These are phyloP conservation scores for Tiliacea citrago DNA, from an alignment of 2,888 invertebrate genomes.

Conservation along the genomic window DNA sequence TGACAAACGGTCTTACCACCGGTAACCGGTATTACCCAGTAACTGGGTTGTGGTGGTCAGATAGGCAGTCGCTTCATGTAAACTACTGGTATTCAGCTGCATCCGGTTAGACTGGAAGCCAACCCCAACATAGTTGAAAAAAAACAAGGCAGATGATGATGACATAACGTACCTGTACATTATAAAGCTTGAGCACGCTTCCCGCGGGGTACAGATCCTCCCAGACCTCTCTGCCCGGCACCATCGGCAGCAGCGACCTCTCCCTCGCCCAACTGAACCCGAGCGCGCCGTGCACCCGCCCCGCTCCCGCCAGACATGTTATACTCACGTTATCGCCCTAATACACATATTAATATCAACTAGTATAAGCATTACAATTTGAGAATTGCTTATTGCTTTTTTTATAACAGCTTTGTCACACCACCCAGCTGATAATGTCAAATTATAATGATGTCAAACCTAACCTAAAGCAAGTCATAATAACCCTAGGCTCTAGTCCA, in stretches of 20 bases:
- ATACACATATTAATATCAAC: neutral
- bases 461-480: no score
- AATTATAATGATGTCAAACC: no score
- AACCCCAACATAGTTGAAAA: no score
- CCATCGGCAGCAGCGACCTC: conserved; percentile 93
- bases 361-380: neutral
- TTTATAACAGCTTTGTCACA: neutral
- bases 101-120: no score
- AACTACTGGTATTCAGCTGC: no score
- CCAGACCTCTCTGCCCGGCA: conserved; percentile 95
- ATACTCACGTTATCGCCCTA: conserved; percentile 93
- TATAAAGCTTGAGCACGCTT: conserved; percentile 94
- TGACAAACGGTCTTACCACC: no score
- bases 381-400: neutral
- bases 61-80: no score
- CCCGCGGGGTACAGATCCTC: conserved; percentile 96
- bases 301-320: conserved; percentile 93
- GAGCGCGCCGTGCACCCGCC: conserved; percentile 91
- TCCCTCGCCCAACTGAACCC: conserved; percentile 97
- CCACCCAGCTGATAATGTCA: no score
- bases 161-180: conserved; percentile 91
- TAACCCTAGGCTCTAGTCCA: no score
- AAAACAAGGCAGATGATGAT: no score
- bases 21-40: no score
- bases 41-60: no score